phyloP scores from a whole-genome alignment of 2,888 invertebrate species.

The Drosophila prolongata region DNA sequence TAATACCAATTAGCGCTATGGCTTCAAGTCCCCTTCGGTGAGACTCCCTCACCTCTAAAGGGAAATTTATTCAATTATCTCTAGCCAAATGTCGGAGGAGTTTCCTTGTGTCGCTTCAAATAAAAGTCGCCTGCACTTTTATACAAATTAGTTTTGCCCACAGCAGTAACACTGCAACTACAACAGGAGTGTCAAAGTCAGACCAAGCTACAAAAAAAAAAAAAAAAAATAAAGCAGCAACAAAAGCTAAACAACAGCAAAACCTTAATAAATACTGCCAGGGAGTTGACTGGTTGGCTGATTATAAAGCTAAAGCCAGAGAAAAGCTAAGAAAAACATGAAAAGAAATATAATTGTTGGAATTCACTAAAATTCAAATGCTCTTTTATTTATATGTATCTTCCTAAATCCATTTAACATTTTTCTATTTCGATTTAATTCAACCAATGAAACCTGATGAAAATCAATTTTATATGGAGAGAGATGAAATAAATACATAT shows the following conservation, averaged over 20 bases:
- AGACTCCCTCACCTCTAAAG: constrained; percentile 10
- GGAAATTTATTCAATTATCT: constrained; percentile 63
- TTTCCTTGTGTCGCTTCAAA: constrained; percentile 58
- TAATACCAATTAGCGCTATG: constrained; percentile 47
- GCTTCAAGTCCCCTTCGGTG: neutral
- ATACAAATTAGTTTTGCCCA: constrained; percentile 73
- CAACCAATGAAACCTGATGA: too few relatives aligned
- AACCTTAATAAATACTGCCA: constrained; percentile 58
- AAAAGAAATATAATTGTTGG: neutral
- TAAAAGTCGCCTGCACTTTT: constrained; percentile 75
- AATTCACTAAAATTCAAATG: neutral
- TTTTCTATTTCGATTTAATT: too few relatives aligned
- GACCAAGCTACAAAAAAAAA: constrained; percentile 17
- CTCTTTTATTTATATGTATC: neutral
- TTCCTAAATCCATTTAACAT: neutral
- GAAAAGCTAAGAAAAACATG: constrained; percentile 38
- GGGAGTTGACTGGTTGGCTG: constrained; percentile 49
- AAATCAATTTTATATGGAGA: too few relatives aligned
- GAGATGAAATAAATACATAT: too few relatives aligned
- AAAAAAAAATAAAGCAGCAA: constrained; percentile 7
- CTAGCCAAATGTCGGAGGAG: constrained; percentile 20
- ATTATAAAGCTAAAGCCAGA: constrained; percentile 58
- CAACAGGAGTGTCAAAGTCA: constrained; percentile 39
- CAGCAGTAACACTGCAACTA: constrained; percentile 28
- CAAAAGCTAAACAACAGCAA: constrained; percentile 35